Evolutionary conservation across 2,888 invertebrate genomes (phyloP), one percentile per base, ranked within the genome.

Genomic region (Mesorhabditis belari): DNA sequence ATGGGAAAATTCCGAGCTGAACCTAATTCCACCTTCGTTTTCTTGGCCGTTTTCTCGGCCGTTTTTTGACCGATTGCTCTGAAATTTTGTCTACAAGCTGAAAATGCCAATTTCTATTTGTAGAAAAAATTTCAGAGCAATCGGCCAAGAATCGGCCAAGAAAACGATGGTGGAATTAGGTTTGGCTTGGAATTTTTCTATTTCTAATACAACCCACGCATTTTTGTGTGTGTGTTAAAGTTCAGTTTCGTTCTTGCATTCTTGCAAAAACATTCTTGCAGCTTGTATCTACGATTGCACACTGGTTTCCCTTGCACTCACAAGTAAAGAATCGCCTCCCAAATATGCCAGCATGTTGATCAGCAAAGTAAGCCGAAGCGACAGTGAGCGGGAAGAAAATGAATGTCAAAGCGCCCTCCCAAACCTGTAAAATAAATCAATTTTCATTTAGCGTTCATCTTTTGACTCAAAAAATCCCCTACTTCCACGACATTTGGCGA

Each of bases 321-420:
- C 67, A 70, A 27, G 63, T 64, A 64, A 74, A n/a, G 26, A 76
- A 26, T 12, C 75, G 44, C 44, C 44, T 35, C 24, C 79, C 79
- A 57, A 80, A 74, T 23, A 62, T 54, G 67, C 71, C 73, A 55
- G 83, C 82, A 67, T 85, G 80, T 64, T 82, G 82, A 82, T 98
- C 96, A 55, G 95, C 95, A 57, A 92, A 88, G 83, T 95, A 98
- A 0, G 98, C 96, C 56, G 93, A 92, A 57, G 90, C 82, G 0
- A 98, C 96, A 23, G 95, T 96, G 23, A 90, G 87, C 3, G 96
- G 98, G 85, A 98, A 98, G 85, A 94, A 94, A 35, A 90, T 83
- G 82, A 98, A 92, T 0, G 98, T 99, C 29, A 98, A 85, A 21
- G 93, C 83, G 0, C 75, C 80, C 61, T 80, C 80, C 80, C 78